These are phyloP conservation scores for Hypena proboscidalis DNA, from an alignment of 2,888 invertebrate species.

Conservation along the genomic window DNA sequence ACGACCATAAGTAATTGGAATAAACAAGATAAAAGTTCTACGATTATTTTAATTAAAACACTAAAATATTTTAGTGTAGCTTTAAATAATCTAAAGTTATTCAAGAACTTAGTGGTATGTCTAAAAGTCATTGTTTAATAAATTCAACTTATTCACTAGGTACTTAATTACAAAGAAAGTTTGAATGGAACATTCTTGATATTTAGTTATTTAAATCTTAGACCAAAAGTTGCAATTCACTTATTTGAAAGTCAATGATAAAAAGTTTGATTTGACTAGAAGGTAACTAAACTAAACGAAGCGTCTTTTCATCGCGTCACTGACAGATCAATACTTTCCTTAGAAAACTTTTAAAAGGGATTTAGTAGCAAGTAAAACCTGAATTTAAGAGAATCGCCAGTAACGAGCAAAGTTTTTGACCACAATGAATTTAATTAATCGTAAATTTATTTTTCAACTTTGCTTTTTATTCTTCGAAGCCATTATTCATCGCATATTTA, in stretches of 20 bases:
- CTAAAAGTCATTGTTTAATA: conserved; percentile 17
- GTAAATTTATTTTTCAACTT: conserved; percentile 68
- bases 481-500: too few species aligned
- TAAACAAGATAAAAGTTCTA: conserved; percentile 12
- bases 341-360: conserved; percentile 69
- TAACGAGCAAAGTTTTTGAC: conserved; percentile 81
- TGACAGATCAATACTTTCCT: conserved; percentile 75
- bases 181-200: conserved; percentile 14
- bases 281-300: conserved; percentile 20
- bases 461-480: conserved; percentile 48
- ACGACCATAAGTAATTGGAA: too few species aligned
- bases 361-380: conserved; percentile 76
- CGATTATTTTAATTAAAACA: conserved; percentile 9
- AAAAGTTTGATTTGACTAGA: conserved; percentile 31
- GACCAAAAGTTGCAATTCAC: conserved; percentile 23
- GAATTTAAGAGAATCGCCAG: conserved; percentile 73
- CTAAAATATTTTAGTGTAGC: too few species aligned
- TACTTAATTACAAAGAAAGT: conserved; percentile 17
- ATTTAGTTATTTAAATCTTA: conserved; percentile 22
- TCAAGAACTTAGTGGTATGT: conserved; percentile 23
- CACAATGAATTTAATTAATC: conserved; percentile 81
- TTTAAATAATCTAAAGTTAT: conserved; percentile 19
- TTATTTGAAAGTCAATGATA: conserved; percentile 38
- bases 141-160: conserved; percentile 9
- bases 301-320: conserved; percentile 47